Percentiles rank a stretch among this genome's conserved stretches.
Conservation (phyloP, 2,113 vertebrate species). For the Collichthys lucidus region DNA sequence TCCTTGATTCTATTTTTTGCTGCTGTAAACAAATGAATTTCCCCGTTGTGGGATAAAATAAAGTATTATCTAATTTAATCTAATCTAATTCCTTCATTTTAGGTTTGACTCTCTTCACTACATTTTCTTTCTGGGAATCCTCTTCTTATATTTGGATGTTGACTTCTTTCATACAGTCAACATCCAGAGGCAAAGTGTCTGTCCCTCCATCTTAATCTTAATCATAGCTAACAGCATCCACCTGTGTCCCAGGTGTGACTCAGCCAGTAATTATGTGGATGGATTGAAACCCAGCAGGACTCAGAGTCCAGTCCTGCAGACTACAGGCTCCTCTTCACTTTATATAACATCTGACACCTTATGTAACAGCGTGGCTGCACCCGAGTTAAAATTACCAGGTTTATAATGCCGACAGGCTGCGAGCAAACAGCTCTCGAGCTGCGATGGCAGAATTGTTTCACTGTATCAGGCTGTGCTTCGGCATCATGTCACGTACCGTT, state of each 20-base stretch:
- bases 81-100: fast-evolving
- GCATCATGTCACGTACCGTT: slow-evolving; percentile 17
- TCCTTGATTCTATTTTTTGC: no score
- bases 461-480: neutral
- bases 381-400: slow-evolving; percentile 24
- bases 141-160: neutral
- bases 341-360: slow-evolving; percentile 1
- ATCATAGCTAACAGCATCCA: neutral
- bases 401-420: neutral
- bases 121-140: neutral
- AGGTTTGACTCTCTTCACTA: neutral
- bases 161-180: neutral
- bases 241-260: slow-evolving; percentile 25
- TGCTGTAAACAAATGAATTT: no score
- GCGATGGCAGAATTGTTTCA: neutral
- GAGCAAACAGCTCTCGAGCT: neutral
- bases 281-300: slow-evolving; percentile 15
- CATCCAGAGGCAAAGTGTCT: neutral
- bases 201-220: no score
- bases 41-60: no score
- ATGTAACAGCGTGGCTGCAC: slow-evolving; percentile 4
- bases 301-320: neutral
- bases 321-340: slow-evolving; percentile 14
- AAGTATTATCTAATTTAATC: no score
- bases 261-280: neutral